Evolutionary conservation across 2,888 invertebrate genomes (phyloP), one percentile per base, ranked within the genome.

Genomic region (Allophyes oxyacanthae): DNA sequence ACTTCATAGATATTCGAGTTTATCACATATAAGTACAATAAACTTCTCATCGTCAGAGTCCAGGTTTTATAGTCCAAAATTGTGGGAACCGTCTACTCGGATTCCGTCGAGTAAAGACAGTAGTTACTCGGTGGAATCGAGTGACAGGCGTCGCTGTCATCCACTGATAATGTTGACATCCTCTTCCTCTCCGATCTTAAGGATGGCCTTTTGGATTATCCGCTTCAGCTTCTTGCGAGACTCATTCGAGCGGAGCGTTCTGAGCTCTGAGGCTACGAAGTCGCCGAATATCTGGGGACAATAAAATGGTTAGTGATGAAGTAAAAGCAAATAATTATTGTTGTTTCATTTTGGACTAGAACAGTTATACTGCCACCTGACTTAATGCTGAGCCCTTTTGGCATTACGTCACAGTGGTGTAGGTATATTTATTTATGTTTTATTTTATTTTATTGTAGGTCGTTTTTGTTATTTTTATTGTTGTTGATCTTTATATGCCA

Each of bases 251-350:
- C 90, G 86, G 0, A 93, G 87, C 5, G 86, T 88, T 10, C 93
- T 86, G 1, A 93, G 85, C 52, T 93, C 93, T 0, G 92, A 91
- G 0, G 93, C 93, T n/a, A 93, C 93, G 76, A 93, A 93, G 76
- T 93, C 91, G 0, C 93, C 93, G 50, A 93, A 93, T 62, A 93
- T 90, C 93, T 93, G 66, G 0, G 7, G 13, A 45, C 0, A 48
- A 57, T 41, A 6, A 1, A 3, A 3, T 38, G 10, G 20, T 20
- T 20, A 4, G 20, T 20, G 20, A n/a, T n/a, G n/a, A n/a, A n/a
- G n/a, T n/a, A n/a, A n/a, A n/a, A n/a, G n/a, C n/a, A n/a, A n/a
- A n/a, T n/a, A n/a, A n/a, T n/a, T n/a, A n/a, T n/a, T n/a, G n/a
- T n/a, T n/a, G 20, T 20, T 20, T 20, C 20, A 20, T 3, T 20